Evolutionary conservation across 1,140 invertebrate genomes (phyloP), one percentile per base, ranked within the genome.

Genomic region (Thalassaphorura encarpata): DNA sequence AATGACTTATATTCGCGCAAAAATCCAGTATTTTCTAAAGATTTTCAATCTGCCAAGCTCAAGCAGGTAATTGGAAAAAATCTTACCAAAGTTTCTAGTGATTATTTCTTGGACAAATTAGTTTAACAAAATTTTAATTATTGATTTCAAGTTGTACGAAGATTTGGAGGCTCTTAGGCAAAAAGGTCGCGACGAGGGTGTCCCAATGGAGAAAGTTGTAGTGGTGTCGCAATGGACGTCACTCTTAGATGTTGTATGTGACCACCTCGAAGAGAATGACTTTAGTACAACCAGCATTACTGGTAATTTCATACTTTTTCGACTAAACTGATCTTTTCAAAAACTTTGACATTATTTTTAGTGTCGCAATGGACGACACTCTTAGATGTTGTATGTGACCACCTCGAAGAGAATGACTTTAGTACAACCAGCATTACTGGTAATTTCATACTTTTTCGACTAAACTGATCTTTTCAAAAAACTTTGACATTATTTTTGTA

Each of bases 191-290:
- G 24, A 60, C 13, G 62, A 64, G 16, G 39, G 28, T 15, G 49
- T 51, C 31, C 36, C 42, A 21, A 66, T 59, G 39, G 83, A 88
- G 54, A 88, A 87, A 68, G 76, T 78, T n/a, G 81, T 93, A 2
- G 75, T 93, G 6, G 87, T 94, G 1, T 92, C 89, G 0, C 88
- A 93, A 67, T 94, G 88, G 88, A 83, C 85, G 0, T 78, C 77
- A 1, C 78, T 89, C 66, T 69, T 94, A 5, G 68, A 80, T 1
- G 75, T 93, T 27, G 70, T 93, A 13, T 75, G 76, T 27, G 54
- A 67, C 1, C 78, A 84, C 67, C 70, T 93, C 18, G 63, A 72
- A 6, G 54, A 70, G 3, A 67, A 70, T 15, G 66, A 70, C 1
- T 73, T 87, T 5, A 62, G 4, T 13, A 11, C 26, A 16, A 48